Percentiles rank a stretch among this genome's conserved stretches.
phyloP scores from a whole-genome alignment of 2,888 invertebrate species.

The Orchestes rusci region DNA sequence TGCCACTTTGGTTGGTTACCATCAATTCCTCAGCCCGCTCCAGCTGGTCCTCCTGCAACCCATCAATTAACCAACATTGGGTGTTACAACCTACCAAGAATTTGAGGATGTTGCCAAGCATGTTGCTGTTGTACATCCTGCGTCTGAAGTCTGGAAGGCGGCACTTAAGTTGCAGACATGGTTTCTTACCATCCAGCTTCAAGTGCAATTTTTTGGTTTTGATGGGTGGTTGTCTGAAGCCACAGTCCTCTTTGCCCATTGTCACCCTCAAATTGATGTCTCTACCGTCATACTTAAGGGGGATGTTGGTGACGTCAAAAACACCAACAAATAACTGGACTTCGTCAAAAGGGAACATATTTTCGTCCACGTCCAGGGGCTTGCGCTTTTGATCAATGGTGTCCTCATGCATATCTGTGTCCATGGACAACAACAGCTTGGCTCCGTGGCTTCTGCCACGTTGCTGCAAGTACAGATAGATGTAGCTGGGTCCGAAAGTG shows the following conservation, averaged over 20 bases:
- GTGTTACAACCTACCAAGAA: constrained; percentile 59
- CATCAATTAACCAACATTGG: no score
- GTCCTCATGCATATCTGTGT: constrained; percentile 50
- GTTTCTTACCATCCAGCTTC: constrained; percentile 57
- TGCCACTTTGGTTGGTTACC: constrained; percentile 13
- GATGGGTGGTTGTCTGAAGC: no score
- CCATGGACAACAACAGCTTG: constrained; percentile 63
- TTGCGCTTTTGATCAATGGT: constrained; percentile 20
- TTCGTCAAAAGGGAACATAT: constrained; percentile 54
- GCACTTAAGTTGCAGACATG: constrained; percentile 56
- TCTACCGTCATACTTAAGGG: constrained; percentile 48
- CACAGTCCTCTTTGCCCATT: no score
- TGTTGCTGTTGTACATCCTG: constrained; percentile 61
- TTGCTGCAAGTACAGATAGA: constrained; percentile 66
- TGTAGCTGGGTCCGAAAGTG: constrained; percentile 72
- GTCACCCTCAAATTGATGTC: no score
- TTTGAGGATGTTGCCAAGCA: constrained; percentile 52
- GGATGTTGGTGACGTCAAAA: constrained; percentile 62
- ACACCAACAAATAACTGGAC: constrained; percentile 58
- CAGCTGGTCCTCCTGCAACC: no score
- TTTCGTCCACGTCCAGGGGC: constrained; percentile 45
- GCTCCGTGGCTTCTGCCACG: constrained; percentile 61
- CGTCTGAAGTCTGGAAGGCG: constrained; percentile 60
- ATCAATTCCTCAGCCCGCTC: no score
- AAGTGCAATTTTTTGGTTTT: no score